Evolutionary conservation across 1,140 invertebrate species (phyloP).

Genomic region (Drosophila nigromelanica): DNA sequence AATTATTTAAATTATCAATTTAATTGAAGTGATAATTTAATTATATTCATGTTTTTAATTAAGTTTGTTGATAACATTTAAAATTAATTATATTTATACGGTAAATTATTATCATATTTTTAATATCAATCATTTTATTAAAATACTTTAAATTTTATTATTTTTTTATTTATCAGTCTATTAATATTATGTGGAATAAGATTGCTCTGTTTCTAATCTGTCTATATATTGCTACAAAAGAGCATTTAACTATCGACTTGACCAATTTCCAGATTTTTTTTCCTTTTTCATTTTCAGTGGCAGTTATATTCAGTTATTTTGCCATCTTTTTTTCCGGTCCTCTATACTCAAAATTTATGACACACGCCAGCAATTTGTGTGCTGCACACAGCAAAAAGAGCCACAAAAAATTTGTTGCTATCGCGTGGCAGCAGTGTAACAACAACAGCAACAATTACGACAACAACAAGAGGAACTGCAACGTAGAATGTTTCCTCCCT

Average conservation of each 20-base stretch:
- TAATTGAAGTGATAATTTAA: too few relatives aligned
- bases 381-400: slow-evolving; percentile 19
- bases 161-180: too few relatives aligned
- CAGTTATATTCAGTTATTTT: slow-evolving; percentile 48
- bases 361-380: slow-evolving; percentile 64
- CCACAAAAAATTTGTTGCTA: slow-evolving; percentile 46
- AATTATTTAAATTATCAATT: too few relatives aligned
- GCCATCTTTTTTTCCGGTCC: slow-evolving; percentile 29
- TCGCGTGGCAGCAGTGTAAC: slow-evolving; percentile 40
- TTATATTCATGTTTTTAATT: too few relatives aligned
- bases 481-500: slow-evolving; percentile 3
- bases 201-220: too few relatives aligned
- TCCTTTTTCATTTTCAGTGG: slow-evolving; percentile 35
- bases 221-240: background rate
- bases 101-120: too few relatives aligned
- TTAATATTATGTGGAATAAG: too few relatives aligned
- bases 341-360: slow-evolving; percentile 67
- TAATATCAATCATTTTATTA: too few relatives aligned
- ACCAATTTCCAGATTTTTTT: slow-evolving; percentile 16
- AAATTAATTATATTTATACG: too few relatives aligned
- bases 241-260: slow-evolving; percentile 11
- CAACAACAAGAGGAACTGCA: slow-evolving; percentile 3
- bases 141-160: too few relatives aligned
- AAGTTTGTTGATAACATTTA: too few relatives aligned
- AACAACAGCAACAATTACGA: slow-evolving; percentile 13